Evolutionary conservation across 2,113 vertebrate species (phyloP), one percentile per base, ranked within the genome.

Genomic region (Aramus guarauna): DNA sequence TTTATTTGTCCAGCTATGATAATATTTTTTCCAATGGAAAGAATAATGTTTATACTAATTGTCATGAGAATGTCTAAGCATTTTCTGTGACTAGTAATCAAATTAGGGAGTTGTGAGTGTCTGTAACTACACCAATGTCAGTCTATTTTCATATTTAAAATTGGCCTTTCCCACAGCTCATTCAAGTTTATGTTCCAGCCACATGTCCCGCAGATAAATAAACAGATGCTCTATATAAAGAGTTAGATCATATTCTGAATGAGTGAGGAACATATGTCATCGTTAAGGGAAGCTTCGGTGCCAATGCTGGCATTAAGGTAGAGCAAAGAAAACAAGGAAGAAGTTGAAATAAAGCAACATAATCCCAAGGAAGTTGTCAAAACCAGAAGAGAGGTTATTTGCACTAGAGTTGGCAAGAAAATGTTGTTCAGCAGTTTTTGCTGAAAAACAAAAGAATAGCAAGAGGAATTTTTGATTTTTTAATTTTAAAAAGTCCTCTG

Each of bases 171-270:
- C 93, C 94, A 96, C 86, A 97, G 95, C 96, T 97, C 97, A 76
- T 96, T 97, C 92, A 96, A 94, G 96, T 97, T 97, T 97, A 96
- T 97, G 94, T 97, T 97, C 93, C 64, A 97, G 95, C 97, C 95
- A 97, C 97, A 97, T 97, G 97, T 97, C 97, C 97, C 91, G 92
- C 94, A 96, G 97, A 97, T 96, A 97, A 97, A 97, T 94, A 97
- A 95, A 96, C 95, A 97, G 97, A 97, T 97, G 97, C 94, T 97
- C 92, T 95, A 94, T 95, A 96, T 97, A 97, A 97, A 96, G 96
- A 95, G 87, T 92, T 95, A 96, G 95, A 96, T 97, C 96, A 96
- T 97, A 97, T 85, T 97, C 91, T 92, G 94, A 97, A 96, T 95
- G 95, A 97, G 96, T 77, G 92, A 96, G 92, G 93, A 97, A 96